Evolutionary conservation across 2,113 vertebrate genomes (phyloP).

Genomic region (Pampusana beccarii): DNA sequence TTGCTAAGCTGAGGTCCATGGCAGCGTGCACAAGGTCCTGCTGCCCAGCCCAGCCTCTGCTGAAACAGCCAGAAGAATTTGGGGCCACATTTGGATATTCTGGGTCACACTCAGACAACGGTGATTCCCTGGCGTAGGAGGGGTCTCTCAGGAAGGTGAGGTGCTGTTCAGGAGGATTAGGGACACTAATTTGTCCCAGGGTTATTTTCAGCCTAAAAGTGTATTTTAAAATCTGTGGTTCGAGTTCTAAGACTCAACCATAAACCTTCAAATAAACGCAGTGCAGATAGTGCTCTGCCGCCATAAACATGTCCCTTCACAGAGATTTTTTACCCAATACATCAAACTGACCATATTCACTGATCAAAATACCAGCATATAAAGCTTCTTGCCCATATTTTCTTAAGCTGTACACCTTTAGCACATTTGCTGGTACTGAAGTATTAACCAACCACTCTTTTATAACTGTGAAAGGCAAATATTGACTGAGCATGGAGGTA

Average conservation of each 20-base stretch:
- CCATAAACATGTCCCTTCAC: not conserved
- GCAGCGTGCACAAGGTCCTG: not conserved
- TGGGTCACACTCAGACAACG: not conserved
- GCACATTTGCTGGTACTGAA: not conserved
- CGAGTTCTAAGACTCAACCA: not conserved
- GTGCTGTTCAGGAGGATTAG: not conserved
- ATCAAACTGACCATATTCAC: not conserved
- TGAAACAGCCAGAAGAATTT: not conserved
- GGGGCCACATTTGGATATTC: not conserved
- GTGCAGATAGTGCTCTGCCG: not conserved
- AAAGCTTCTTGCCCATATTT: not conserved
- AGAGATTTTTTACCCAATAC: not conserved
- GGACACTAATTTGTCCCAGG: not conserved
- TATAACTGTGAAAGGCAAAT: conserved; percentile 62
- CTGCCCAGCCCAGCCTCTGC: not conserved
- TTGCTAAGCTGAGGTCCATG: not conserved
- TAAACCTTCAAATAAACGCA: not conserved
- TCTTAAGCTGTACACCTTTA: not conserved
- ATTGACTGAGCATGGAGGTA: conserved; percentile 52
- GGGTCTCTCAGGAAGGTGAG: rapidly evolving
- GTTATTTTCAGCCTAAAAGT: not conserved
- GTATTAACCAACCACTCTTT: conserved; percentile 28
- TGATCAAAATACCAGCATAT: not conserved
- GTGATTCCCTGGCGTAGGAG: not conserved
- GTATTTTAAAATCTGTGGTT: not conserved